Evolutionary conservation across 2,888 invertebrate species (phyloP).

Genomic region (Notodonta dromedarius): DNA sequence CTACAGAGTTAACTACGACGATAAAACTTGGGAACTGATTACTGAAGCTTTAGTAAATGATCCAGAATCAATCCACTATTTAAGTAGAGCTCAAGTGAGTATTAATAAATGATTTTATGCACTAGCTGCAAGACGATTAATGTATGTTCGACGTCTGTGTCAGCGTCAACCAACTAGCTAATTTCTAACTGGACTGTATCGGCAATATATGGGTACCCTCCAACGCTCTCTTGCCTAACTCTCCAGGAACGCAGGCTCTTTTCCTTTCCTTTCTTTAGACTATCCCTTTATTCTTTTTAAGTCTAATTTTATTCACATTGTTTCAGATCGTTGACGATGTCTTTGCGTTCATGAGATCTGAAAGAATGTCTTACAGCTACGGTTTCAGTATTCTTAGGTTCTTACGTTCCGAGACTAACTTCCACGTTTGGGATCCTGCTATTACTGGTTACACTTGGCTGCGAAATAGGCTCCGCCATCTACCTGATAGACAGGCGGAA

Average conservation of each 20-base stretch:
- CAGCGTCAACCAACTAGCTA: too few relatives aligned
- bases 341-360: conserved; percentile 71
- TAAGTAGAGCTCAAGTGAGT: conserved; percentile 89
- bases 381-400: conserved; percentile 73
- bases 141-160: too few relatives aligned
- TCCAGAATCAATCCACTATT: conserved; percentile 81
- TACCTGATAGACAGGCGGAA: conserved; percentile 58
- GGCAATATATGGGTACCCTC: too few relatives aligned
- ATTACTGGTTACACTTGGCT: conserved; percentile 71
- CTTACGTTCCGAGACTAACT: conserved; percentile 62
- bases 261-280: too few relatives aligned
- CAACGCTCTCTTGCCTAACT: too few relatives aligned
- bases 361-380: conserved; percentile 52
- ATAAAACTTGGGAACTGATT: conserved; percentile 82
- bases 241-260: too few relatives aligned
- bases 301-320: not conserved
- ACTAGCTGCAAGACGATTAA: too few relatives aligned
- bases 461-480: conserved; percentile 66
- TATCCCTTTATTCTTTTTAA: too few relatives aligned
- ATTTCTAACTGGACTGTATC: too few relatives aligned
- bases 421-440: conserved; percentile 75
- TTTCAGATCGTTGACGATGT: conserved; percentile 73
- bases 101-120: not conserved
- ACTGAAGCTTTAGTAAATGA: conserved; percentile 60
- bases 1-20: conserved; percentile 88